These are phyloP conservation scores for Trachythela sp. DNA, from an alignment of 64 coral and sea anemone genomes.

Conservation along the genomic window DNA sequence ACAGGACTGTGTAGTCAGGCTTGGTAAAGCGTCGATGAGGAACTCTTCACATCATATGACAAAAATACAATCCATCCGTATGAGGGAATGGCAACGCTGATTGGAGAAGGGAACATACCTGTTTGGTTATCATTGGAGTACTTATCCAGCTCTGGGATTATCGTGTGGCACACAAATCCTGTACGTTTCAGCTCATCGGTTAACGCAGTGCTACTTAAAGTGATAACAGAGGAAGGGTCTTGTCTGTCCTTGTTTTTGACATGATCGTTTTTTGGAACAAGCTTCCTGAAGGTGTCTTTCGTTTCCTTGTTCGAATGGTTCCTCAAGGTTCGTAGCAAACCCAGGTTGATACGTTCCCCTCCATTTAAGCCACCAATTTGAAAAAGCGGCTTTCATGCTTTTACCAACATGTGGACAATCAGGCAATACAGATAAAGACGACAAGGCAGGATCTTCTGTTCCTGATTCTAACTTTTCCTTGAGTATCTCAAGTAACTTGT, in stretches of 20 bases:
- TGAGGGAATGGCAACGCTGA: slow-evolving; percentile 34
- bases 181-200: slow-evolving; percentile 30
- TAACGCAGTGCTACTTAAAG: slow-evolving; percentile 22
- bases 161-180: slow-evolving; percentile 48
- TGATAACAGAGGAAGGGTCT: slow-evolving; percentile 41
- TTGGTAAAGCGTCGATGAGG: slow-evolving; percentile 34
- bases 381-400: slow-evolving; percentile 30
- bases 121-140: slow-evolving; percentile 42
- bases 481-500: slow-evolving; percentile 20
- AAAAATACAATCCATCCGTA: slow-evolving; percentile 59
- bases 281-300: slow-evolving; percentile 46
- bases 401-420: too few species aligned
- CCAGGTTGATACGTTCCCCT: slow-evolving; percentile 34
- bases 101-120: slow-evolving; percentile 50
- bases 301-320: slow-evolving; percentile 45
- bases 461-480: slow-evolving; percentile 42
- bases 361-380: slow-evolving; percentile 55
- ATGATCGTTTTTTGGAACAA: slow-evolving; percentile 50
- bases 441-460: slow-evolving; percentile 20
- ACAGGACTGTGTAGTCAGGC: slow-evolving; percentile 54
- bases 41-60: slow-evolving; percentile 38
- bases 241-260: slow-evolving; percentile 56
- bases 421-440: slow-evolving; percentile 20
- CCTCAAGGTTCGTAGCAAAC: slow-evolving; percentile 33
- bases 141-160: slow-evolving; percentile 68